A percentile compares a stretch with the other conserved stretches of the same genome.
Conservation (phyloP, 2,888 invertebrate genomes). For the Prosopocoilus inquinatus region DNA sequence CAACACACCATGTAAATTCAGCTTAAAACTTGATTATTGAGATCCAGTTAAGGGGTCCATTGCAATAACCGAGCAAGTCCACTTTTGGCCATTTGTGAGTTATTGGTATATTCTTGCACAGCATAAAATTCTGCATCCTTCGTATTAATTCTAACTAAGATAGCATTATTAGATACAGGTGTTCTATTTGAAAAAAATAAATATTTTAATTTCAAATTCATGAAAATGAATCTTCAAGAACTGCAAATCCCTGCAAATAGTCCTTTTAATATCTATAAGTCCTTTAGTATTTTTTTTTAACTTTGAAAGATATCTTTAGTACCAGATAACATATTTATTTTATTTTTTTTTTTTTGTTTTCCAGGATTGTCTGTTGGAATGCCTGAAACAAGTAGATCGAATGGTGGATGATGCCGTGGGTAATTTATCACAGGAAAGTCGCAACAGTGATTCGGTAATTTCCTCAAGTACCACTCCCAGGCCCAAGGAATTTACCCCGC, state of each 20-base stretch:
- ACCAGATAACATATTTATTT: neutral
- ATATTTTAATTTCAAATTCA: too few relatives aligned
- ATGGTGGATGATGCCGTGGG: slow-evolving; percentile 60
- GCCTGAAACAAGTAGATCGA: slow-evolving; percentile 76
- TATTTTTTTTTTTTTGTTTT: slow-evolving; percentile 37
- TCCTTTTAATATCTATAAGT: neutral
- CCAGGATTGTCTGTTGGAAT: slow-evolving; percentile 78
- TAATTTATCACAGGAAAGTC: slow-evolving; percentile 20
- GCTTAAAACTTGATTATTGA: too few relatives aligned
- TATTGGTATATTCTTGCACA: too few relatives aligned
- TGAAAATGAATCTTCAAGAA: too few relatives aligned
- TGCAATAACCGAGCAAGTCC: too few relatives aligned
- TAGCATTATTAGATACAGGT: too few relatives aligned
- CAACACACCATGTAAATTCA: too few relatives aligned
- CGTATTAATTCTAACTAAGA: too few relatives aligned
- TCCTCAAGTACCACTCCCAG: slow-evolving; percentile 24
- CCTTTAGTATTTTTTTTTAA: neutral
- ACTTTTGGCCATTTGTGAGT: too few relatives aligned
- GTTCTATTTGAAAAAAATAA: too few relatives aligned
- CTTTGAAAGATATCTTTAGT: neutral
- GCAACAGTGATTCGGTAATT: slow-evolving; percentile 15
- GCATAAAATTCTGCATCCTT: too few relatives aligned
- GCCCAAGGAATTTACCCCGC: slow-evolving; percentile 41
- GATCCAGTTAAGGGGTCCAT: too few relatives aligned
- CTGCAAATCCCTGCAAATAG: neutral